phyloP scores from a whole-genome alignment of 1,140 invertebrate species.

The Patella vulgata region DNA sequence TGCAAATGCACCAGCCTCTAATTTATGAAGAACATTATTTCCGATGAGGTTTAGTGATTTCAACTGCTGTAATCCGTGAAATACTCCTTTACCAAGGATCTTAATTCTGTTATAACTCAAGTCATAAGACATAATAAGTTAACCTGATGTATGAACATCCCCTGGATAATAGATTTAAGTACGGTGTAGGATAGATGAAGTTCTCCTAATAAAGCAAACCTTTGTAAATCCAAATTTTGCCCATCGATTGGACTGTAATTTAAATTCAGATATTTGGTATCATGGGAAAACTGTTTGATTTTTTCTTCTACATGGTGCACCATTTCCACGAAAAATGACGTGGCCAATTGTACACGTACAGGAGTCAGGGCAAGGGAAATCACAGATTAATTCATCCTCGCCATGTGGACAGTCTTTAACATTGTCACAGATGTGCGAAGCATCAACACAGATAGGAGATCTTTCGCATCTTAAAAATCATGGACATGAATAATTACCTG shows the following conservation, averaged over 20 bases:
- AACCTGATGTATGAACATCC: background rate
- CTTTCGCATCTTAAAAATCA: conserved; percentile 16
- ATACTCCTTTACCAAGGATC: background rate
- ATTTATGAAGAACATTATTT: conserved; percentile 1
- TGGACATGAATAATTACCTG: conserved; percentile 11
- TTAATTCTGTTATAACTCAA: conserved; percentile 14
- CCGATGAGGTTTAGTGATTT: conserved; percentile 3
- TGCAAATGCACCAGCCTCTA: background rate
- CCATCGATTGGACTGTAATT: background rate
- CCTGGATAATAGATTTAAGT: background rate
- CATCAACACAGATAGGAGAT: conserved; percentile 11
- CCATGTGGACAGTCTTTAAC: conserved; percentile 15
- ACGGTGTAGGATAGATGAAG: background rate
- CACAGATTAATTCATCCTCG: conserved; percentile 24
- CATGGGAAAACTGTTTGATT: background rate
- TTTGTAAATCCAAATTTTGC: background rate
- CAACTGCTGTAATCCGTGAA: conserved; percentile 6
- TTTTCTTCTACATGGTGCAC: conserved; percentile 12
- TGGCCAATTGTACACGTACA: conserved; percentile 15
- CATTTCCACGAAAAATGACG: conserved; percentile 15
- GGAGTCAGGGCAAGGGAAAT: conserved; percentile 56
- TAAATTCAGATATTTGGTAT: background rate
- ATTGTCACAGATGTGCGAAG: conserved; percentile 9
- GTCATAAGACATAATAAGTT: conserved; percentile 15
- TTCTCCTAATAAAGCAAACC: background rate